Conservation (phyloP, 1,140 invertebrate species). For the Berghia stephanieae region DNA sequence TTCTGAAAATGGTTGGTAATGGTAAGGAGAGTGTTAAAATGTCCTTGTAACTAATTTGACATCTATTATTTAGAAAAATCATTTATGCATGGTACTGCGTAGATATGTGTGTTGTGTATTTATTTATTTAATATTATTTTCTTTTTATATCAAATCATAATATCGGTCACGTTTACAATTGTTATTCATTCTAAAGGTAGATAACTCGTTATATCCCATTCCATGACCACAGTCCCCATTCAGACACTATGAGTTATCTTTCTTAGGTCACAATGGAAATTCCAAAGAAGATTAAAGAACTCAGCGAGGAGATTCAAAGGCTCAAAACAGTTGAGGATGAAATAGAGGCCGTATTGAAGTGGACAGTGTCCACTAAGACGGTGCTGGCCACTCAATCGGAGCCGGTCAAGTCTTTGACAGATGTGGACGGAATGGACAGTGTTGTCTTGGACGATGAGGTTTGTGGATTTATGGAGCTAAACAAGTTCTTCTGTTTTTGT, state of each 20-base stretch:
- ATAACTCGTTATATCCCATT: background rate
- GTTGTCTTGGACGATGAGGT: slow-evolving; percentile 74
- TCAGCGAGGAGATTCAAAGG: slow-evolving; percentile 47
- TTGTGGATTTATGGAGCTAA: too few relatives aligned
- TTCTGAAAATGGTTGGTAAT: too few relatives aligned
- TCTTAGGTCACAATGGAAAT: slow-evolving; percentile 50
- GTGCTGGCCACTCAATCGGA: slow-evolving; percentile 49
- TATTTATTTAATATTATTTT: background rate
- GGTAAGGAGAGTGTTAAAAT: too few relatives aligned
- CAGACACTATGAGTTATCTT: background rate
- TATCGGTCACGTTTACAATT: background rate
- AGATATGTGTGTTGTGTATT: background rate
- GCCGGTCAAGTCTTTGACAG: slow-evolving; percentile 40
- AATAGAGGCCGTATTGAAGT: slow-evolving; percentile 49
- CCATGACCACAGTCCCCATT: background rate
- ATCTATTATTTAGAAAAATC: too few relatives aligned
- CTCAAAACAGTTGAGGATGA: slow-evolving; percentile 46
- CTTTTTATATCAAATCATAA: background rate
- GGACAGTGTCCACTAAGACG: slow-evolving; percentile 49
- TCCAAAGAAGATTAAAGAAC: slow-evolving; percentile 42
- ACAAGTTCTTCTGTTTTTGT: too few relatives aligned
- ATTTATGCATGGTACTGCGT: background rate
- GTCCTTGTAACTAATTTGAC: too few relatives aligned
- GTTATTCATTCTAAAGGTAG: background rate
- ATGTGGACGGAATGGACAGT: slow-evolving; percentile 67